Percentiles rank a stretch among this genome's conserved stretches.
phyloP scores from a whole-genome alignment of 2,888 invertebrate genomes.

The Heteropelma amictum region DNA sequence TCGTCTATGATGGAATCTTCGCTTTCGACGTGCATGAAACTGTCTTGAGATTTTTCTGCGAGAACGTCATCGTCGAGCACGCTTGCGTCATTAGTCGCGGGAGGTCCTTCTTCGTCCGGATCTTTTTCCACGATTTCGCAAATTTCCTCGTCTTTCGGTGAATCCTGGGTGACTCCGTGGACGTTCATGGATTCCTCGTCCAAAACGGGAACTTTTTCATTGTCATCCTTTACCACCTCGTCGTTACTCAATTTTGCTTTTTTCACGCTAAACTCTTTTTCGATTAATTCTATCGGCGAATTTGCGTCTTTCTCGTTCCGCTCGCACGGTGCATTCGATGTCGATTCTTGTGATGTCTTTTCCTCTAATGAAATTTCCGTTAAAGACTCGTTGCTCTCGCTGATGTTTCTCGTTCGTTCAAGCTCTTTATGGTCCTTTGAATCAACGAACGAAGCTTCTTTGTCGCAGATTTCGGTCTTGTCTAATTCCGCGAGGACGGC shows the following conservation, averaged over 20 bases:
- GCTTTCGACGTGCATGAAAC: constrained; percentile 34
- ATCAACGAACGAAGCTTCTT: neutral
- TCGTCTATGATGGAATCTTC: constrained; percentile 60
- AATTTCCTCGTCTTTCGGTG: constrained; percentile 69
- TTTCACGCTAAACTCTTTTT: neutral
- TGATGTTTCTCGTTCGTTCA: neutral
- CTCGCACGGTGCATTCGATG: neutral
- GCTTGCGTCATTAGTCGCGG: constrained; percentile 69
- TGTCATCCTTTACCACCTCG: constrained; percentile 34
- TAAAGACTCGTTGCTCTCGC: neutral
- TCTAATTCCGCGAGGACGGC: neutral
- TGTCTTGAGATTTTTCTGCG: constrained; percentile 34
- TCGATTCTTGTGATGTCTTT: neutral
- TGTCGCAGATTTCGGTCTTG: neutral
- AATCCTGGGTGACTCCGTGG: constrained; percentile 66
- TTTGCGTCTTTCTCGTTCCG: neutral
- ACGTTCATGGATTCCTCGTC: constrained; percentile 46
- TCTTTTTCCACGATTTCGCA: constrained; percentile 61
- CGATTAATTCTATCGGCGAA: constrained; percentile 13
- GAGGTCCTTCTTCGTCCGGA: constrained; percentile 50
- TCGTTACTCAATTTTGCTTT: neutral
- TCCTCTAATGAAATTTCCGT: neutral
- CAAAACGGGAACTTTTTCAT: constrained; percentile 22
- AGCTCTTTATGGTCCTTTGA: no score
- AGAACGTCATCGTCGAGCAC: constrained; percentile 28